Evolutionary conservation across 1,140 invertebrate genomes (phyloP), one percentile per base, ranked within the genome.

Genomic region (Achroia grisella): DNA sequence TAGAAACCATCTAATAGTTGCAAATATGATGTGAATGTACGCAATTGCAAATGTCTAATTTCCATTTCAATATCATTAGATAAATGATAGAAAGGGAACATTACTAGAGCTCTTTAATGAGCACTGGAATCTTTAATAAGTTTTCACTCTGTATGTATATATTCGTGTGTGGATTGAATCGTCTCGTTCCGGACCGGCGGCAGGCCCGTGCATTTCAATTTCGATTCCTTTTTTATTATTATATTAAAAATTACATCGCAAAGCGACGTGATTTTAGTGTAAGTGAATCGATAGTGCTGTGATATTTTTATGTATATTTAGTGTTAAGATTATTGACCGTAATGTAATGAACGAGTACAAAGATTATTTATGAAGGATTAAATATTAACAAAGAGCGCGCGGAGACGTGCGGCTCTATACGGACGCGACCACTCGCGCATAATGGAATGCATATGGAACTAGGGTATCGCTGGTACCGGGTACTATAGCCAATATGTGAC

Each of bases 281-380:
- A 83, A 81, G 79, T 71, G 79, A 79, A 83, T 83, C 77, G 79
- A 83, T 81, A 83, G 79, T 83, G 79, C 79, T 83, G 79, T 83
- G 79, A 83, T 83, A 83, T 83, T 83, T 81, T 81, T 81, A 79
- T 83, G 75, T 83, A 83, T 74, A 83, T 79, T 71, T 80, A 81
- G 74, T 62, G 55, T 62, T 71, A 79, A 83, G 79, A 52, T 55
- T 77, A 69, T 65, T 54, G 63, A 67, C 71, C 64, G 72, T 71
- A 71, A 11, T 31, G 28, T 33, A 42, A 71, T 52, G 58, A 70
- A 57, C 64, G 63, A 80, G 72, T 80, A 83, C 76, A 82, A 83
- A 79, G 47, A 59, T 70, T 72, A 69, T 62, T 65, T 68, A 65
- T 56, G 52, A 49, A 52, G 55, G 48, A 51, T 39, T 23, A 45